Evolutionary conservation across 2,113 vertebrate genomes (phyloP), one percentile per base, ranked within the genome.

Genomic region (Upupa epops): DNA sequence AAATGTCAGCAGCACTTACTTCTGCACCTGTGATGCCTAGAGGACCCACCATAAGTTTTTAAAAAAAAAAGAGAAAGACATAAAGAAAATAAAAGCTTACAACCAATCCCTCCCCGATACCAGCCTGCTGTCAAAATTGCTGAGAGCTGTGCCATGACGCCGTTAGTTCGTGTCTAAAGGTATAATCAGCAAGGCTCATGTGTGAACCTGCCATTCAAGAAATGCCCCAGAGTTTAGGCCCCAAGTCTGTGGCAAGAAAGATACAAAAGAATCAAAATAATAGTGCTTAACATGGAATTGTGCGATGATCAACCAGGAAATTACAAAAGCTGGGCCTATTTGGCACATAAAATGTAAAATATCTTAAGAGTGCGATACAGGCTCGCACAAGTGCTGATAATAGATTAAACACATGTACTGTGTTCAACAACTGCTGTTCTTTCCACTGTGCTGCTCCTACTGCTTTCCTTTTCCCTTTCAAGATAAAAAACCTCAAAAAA

Each of bases 1-100:
- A 95, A 93, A 95, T 95, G 95, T 94, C 93, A 96, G 21, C 81
- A 72, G 90, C 75, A 22, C 84, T 95, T 86, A 91, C 15, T 77
- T 91, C 92, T 90, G 89, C 90, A 96, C 95, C 92, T 95, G 90
- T 73, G 90, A 92, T 77, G 93, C 93, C 95, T 94, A 54, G 46
- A 94, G 95, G 95, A 93, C 56, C 61, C 70, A 85, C 72, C 69
- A 9, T 18, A 80, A 92, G 78, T 87, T 74, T 0, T 63, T 60
- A 69, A 69, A 61, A 25, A 32, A 55, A 40, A 31, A 34, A n/a
- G 19, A 55, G 36, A n/a, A 34, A 55, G 24, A 19, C 5, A 59
- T 16, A 11, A 16, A 74, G 49, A 76, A 86, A 71, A 70, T 2
- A 65, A 78, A 85, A 81, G 70, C 55, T 64, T 51, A 66, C 68